Base-by-base conservation (phyloP, 2,797 vertebrate species). In the Danionella dracula region DNA sequence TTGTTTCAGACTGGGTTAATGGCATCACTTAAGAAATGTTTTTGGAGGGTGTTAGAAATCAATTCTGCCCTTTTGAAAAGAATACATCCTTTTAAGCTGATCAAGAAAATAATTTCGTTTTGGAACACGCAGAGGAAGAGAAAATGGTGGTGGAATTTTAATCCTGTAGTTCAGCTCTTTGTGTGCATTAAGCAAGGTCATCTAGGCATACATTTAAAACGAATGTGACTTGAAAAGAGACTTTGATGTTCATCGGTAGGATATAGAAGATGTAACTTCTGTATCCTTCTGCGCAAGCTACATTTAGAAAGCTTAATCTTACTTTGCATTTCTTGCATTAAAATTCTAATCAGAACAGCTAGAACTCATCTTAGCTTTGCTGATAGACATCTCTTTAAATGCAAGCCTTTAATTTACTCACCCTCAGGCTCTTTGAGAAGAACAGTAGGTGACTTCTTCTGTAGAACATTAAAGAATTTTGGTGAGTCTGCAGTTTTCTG, bases 161-260 rank as follows among this genome's bases (percentile, higher is more conserved):
- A 59, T 15, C 35, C 17, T 53, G 38, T 11, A 64, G 34, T 35
- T 56, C 48, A 46, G 38, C 27, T 40, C 16, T 8, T 57, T 35
- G 37, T 60, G 34, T 38, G 35, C 32, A 35, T 50, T 44, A 46
- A 19, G 9, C 49, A 65, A 37, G 40, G 55, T 49, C 54, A 65
- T 65, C 51, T 20, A 44, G 67, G 44, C 54, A 60, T 51, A 34
- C 44, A 60, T 35, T 62, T 35, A 55, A 44, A 23, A 38, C 49
- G 5, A 13, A 12, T 8, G 7, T 21, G 31, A 20, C 40, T 31
- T n/a, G 19, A 31, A 16, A 37, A 57, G n/a, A 53, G 49, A 21
- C 45, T 66, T 71, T 69, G 61, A 72, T 70, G 59, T 61, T 37
- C 16, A 45, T 40, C 21, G 44, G 56, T 70, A 57, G 54, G 21